Conservation (phyloP, 1,140 invertebrate genomes). For the Drosophila bocqueti region DNA sequence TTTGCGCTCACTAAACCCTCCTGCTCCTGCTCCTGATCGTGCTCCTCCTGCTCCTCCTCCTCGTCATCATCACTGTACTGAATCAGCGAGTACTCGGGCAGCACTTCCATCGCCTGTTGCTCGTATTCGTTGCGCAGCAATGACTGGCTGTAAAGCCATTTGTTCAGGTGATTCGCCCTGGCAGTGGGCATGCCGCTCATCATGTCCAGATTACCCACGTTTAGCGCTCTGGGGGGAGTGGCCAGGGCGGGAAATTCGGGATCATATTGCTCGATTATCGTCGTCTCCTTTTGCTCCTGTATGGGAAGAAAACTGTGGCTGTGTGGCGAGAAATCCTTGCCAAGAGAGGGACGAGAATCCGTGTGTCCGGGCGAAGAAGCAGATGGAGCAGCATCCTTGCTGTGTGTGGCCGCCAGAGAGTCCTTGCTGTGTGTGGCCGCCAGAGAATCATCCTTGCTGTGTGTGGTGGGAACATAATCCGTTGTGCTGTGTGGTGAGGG, state of each 20-base stretch:
- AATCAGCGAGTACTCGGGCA: background rate
- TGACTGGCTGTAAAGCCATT: background rate
- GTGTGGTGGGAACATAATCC: background rate
- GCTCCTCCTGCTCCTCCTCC: background rate
- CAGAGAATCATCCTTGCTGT: background rate
- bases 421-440: background rate
- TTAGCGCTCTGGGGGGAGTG: background rate
- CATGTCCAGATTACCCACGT: background rate
- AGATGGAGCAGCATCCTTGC: background rate
- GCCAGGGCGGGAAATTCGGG: background rate
- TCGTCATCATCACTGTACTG: background rate
- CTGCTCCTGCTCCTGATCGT: no score
- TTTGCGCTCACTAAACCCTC: no score
- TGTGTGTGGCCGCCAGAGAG: no score
- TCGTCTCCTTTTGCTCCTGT: background rate
- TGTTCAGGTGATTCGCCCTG: no score
- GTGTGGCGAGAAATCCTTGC: no score
- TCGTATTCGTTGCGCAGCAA: background rate
- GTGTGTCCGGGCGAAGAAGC: background rate
- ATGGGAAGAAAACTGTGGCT: no score
- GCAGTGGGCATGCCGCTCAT: background rate
- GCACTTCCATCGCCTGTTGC: fast-evolving
- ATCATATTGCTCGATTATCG: background rate
- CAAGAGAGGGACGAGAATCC: no score
- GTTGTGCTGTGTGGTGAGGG: background rate